Evolutionary conservation across 2,888 invertebrate species (phyloP), one percentile per base, ranked within the genome.

Genomic region (Oscheius sp.): DNA sequence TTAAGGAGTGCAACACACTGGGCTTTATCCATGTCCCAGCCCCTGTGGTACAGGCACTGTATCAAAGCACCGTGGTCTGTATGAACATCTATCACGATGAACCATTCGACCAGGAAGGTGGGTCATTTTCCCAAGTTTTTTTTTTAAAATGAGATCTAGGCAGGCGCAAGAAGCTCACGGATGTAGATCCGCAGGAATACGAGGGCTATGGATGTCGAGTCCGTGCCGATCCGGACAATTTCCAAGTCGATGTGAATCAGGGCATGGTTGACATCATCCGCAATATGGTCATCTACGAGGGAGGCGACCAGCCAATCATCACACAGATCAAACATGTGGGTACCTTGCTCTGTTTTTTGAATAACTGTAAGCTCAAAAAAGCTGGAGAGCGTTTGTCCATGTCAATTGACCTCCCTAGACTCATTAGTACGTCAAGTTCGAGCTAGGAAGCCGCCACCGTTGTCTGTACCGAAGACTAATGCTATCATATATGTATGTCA

Each of bases 1-100:
- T 72, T 66, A 21, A 74, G 74, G 74, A 74, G 29, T 74, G 74
- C 32, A 74, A 74, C 51, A 35, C 21, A 5, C 48, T 55, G 7
- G 37, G 53, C 2, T 74, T 74, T 37, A 32, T 66, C 3, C 33
- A 53, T 13, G 57, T 58, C 0, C 74, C 74, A 1, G 35, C 48
- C 0, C 65, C 51, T 10, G 74, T 74, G 5, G n/a, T 74, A 4
- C 74, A 68, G 29, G 66, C 68, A 1, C 48, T 74, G 9, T 51
- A 58, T 4, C 50, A 74, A 7, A 66, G 59, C 35, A 13, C 55
- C 10, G 66, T 66, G 2, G 66, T 74, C 13, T 73, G 73, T 32
- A 42, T 37, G 2, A 57, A 62, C 10, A n/a, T 59, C 35, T 73
- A 63, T 51, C 73, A 73, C 35, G 62, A 55, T 13, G 73, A 63